Evolutionary conservation across 1,140 invertebrate genomes (phyloP), one percentile per base, ranked within the genome.

Genomic region (Drosophila kepulauana): DNA sequence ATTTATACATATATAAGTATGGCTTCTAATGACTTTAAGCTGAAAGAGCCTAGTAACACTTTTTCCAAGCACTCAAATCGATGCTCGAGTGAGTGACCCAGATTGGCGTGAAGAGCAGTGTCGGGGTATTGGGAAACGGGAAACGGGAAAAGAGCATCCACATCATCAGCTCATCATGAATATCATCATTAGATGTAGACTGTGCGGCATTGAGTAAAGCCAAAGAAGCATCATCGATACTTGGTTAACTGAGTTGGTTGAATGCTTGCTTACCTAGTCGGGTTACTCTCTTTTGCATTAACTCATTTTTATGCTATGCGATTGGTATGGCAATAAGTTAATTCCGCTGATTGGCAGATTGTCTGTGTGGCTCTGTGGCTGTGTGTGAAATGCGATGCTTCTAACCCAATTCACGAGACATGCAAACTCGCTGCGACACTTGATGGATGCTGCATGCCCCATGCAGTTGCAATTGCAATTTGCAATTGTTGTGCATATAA

Each of bases 341-440:
- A 81, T 78, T 57, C 78, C 78, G 73, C 57, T 74, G 64, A 74
- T 61, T 74, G 71, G 57, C 71, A 73, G 70, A 73, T 73, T 73
- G 70, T 72, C 69, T 85, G 71, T 25, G 63, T 51, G 52, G 41
- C 79, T 25, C 20, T 33, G 33, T 33, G 33, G 33, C 33, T 33
- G 33, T 38, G 25, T 78, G 61, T 69, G 81, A 77, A 87, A 86
- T 69, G 79, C 56, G 82, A 86, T 87, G 82, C 82, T 69, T 82
- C 75, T 86, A 86, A 86, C 82, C 82, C 82, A 87, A 87, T 86
- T 86, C 52, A 56, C 67, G 46, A 54, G 63, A 15, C 68, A 59
- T 38, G 72, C 59, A 43, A 57, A 79, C 64, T 63, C n/a, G 16
- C 46, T 63, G 20, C 43, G 52, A 30, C 69, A 43, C 65, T 49